phyloP scores from a whole-genome alignment of 1,140 invertebrate species.

The Sycophaga agraensis region DNA sequence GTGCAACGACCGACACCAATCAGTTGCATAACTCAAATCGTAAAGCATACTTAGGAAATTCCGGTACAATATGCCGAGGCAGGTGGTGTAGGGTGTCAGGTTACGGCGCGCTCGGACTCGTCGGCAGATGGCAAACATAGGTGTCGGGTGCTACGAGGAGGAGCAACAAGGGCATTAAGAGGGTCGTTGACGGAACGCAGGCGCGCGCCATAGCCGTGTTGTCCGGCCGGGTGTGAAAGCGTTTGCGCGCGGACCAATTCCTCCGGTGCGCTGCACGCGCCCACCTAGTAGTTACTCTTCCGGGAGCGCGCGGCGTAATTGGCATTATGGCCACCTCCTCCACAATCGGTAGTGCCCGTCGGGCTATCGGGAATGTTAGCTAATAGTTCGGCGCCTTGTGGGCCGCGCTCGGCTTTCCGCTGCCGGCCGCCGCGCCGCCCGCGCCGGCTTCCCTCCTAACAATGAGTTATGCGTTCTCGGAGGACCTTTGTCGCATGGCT shows the following conservation, averaged over 20 bases:
- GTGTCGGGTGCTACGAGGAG: too few species aligned
- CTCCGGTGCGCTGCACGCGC: background rate
- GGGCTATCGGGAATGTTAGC: conserved; percentile 30
- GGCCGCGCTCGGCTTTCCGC: background rate
- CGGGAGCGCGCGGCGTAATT: conserved; percentile 17
- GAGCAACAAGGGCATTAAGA: background rate
- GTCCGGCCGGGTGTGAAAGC: background rate
- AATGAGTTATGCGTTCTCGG: conserved; percentile 13
- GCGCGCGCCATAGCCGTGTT: background rate
- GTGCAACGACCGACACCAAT: too few species aligned
- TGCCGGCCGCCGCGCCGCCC: too few species aligned
- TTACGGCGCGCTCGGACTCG: too few species aligned
- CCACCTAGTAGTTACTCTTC: conserved; percentile 21
- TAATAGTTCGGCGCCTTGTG: conserved; percentile 33
- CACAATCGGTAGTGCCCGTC: conserved; percentile 26
- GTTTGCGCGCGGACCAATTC: background rate
- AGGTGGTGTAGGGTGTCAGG: too few species aligned
- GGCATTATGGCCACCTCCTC: conserved; percentile 20
- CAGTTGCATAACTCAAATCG: too few species aligned
- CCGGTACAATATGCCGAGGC: too few species aligned
- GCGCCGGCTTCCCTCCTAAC: conserved; percentile 4
- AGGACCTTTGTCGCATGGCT: conserved; percentile 15
- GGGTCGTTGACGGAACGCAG: background rate
- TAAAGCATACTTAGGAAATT: too few species aligned
- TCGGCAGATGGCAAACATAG: too few species aligned